Conservation (phyloP, 2,113 vertebrate species). For the Pelusios castaneus region DNA sequence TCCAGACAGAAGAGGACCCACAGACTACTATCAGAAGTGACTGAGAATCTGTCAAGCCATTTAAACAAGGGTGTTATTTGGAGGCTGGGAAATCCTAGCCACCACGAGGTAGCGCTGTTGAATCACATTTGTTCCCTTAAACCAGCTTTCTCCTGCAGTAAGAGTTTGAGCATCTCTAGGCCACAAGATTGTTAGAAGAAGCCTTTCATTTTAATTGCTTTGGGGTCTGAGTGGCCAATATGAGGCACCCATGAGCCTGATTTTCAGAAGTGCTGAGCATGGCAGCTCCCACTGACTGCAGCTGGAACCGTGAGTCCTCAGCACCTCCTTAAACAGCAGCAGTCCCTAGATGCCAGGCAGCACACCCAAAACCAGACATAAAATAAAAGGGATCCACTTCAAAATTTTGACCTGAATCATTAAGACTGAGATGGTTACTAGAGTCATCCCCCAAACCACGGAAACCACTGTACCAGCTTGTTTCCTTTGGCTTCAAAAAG, state of each 20-base stretch:
- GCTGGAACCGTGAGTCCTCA: not conserved
- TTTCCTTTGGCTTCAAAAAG: not conserved
- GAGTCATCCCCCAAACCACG: fast-evolving
- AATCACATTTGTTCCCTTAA: not conserved
- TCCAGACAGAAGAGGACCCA: not conserved
- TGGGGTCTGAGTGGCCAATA: not conserved
- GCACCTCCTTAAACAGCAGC: fast-evolving
- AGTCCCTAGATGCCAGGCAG: fast-evolving
- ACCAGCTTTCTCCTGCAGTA: fast-evolving
- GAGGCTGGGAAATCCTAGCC: not conserved
- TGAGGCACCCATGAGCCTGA: fast-evolving
- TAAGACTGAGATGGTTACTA: not conserved
- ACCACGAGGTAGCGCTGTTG: conserved; percentile 36
- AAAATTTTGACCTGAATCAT: not conserved
- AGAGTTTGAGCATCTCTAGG: no score
- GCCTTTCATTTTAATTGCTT: not conserved
- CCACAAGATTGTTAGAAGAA: no score
- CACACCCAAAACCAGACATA: not conserved
- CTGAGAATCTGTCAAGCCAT: fast-evolving
- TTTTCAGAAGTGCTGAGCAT: fast-evolving
- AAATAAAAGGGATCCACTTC: not conserved
- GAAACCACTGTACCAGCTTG: fast-evolving
- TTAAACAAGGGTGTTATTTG: fast-evolving
- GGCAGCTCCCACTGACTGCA: not conserved
- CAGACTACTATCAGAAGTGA: not conserved